A percentile compares a stretch with the other conserved stretches of the same genome.
Conservation (phyloP, 2,113 vertebrate genomes). For the Melanerpes formicivorus region DNA sequence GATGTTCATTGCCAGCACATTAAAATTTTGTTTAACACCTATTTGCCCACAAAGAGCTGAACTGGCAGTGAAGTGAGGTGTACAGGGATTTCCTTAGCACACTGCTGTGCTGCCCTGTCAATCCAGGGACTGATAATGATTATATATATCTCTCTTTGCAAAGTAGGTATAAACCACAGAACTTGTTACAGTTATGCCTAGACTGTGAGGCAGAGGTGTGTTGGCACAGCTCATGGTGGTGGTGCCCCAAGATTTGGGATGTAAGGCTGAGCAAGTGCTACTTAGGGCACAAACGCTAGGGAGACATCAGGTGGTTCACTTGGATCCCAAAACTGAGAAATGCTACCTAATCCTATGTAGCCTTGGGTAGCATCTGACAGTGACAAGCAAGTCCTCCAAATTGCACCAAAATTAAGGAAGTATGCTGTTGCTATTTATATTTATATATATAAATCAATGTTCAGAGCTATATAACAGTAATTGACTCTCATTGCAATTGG, state of each 20-base stretch:
- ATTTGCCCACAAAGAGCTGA: background rate
- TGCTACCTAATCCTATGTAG: background rate
- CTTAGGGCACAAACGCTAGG: accelerated
- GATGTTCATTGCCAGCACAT: background rate
- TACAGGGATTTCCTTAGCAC: background rate
- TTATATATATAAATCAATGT: background rate
- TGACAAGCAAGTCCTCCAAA: background rate
- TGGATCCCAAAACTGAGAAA: background rate
- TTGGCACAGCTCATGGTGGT: background rate
- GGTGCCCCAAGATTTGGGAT: background rate
- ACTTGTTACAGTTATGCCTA: background rate
- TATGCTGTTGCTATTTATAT: background rate
- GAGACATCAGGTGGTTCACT: background rate
- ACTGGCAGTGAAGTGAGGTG: background rate
- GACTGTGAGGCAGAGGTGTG: background rate
- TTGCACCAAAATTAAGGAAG: background rate
- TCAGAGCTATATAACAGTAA: background rate
- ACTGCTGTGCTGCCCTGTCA: background rate
- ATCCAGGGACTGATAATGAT: background rate
- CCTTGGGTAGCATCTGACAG: background rate
- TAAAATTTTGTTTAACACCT: background rate
- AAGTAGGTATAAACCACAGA: background rate
- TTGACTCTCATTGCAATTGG: background rate
- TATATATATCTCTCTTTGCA: background rate
- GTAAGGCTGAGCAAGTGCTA: background rate